These are phyloP conservation scores for Dinocampus coccinellae DNA, from an alignment of 2,888 invertebrate species.

Conservation along the genomic window DNA sequence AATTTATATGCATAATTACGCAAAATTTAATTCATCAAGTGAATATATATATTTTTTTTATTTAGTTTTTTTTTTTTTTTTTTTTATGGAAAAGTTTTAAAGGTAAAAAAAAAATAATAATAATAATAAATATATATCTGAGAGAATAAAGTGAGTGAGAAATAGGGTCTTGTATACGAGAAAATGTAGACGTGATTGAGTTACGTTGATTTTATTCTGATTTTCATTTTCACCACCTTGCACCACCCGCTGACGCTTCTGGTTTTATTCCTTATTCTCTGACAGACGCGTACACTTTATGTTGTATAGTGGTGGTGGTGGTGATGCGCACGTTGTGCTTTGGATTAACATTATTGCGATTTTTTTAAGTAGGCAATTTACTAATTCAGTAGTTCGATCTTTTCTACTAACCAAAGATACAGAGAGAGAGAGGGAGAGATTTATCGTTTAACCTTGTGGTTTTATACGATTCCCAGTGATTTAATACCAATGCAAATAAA, in stretches of 20 bases:
- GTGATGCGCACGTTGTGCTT: conserved; percentile 38
- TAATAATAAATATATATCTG: conserved; percentile 24
- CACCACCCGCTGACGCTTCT: conserved; percentile 33
- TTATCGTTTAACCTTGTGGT: conserved; percentile 46
- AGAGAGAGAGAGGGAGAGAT: too few relatives aligned
- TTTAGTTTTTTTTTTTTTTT: too few relatives aligned
- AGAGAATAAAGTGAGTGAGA: conserved; percentile 45
- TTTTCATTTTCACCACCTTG: conserved; percentile 57
- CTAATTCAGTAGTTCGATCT: conserved; percentile 60
- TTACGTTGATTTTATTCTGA: conserved; percentile 69
- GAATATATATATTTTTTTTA: conserved; percentile 40
- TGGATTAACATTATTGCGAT: conserved; percentile 68
- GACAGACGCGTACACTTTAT: conserved; percentile 23
- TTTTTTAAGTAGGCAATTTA: conserved; percentile 68
- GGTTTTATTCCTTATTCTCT: conserved; percentile 48
- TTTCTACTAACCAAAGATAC: conserved; percentile 22
- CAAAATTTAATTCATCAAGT: conserved; percentile 33
- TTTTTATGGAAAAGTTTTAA: conserved; percentile 38
- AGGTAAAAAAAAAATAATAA: too few relatives aligned
- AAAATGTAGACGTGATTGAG: conserved; percentile 66
- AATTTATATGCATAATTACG: conserved; percentile 23
- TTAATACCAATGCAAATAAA: conserved; percentile 45
- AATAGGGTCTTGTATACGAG: conserved; percentile 58
- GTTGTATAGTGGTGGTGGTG: conserved; percentile 8
- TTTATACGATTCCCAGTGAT: conserved; percentile 47